Percentiles rank a stretch among this genome's conserved stretches.
phyloP scores from a whole-genome alignment of 1,140 invertebrate species.

The Gryon sp. region DNA sequence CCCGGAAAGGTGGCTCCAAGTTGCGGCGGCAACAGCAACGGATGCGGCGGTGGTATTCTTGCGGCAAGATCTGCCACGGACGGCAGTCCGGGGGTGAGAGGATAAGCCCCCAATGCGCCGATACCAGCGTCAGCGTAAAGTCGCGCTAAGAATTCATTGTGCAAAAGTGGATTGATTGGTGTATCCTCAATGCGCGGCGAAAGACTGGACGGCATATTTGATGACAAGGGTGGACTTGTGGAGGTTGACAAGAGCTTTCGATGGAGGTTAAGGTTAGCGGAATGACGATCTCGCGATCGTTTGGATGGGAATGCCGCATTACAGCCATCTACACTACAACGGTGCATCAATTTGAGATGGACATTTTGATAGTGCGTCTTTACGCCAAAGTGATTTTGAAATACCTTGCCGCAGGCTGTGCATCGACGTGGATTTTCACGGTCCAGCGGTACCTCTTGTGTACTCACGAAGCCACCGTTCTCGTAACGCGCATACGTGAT shows the following conservation, averaged over 20 bases:
- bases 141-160: constrained; percentile 90
- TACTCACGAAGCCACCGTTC: constrained; percentile 86
- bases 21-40: constrained; percentile 73
- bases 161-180: constrained; percentile 78
- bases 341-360: constrained; percentile 97
- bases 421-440: constrained; percentile 91
- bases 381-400: constrained; percentile 96
- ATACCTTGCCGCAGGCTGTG: constrained; percentile 94
- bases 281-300: constrained; percentile 94
- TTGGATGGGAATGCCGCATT: constrained; percentile 97
- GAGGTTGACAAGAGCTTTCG: constrained; percentile 91
- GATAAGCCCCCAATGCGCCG: constrained; percentile 69
- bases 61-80: constrained; percentile 71
- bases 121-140: constrained; percentile 86
- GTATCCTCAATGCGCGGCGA: constrained; percentile 74
- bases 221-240: constrained; percentile 79
- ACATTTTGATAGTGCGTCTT: constrained; percentile 98
- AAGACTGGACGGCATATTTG: constrained; percentile 76
- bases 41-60: constrained; percentile 73
- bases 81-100: constrained; percentile 64
- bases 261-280: constrained; percentile 94
- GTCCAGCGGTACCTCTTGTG: constrained; percentile 91
- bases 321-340: constrained; percentile 97
- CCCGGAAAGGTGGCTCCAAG: constrained; percentile 77
- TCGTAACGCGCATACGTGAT: constrained; percentile 85